Evolutionary conservation across 2,888 invertebrate species (phyloP), one percentile per base, ranked within the genome.

Genomic region (Amphipoea lucens): DNA sequence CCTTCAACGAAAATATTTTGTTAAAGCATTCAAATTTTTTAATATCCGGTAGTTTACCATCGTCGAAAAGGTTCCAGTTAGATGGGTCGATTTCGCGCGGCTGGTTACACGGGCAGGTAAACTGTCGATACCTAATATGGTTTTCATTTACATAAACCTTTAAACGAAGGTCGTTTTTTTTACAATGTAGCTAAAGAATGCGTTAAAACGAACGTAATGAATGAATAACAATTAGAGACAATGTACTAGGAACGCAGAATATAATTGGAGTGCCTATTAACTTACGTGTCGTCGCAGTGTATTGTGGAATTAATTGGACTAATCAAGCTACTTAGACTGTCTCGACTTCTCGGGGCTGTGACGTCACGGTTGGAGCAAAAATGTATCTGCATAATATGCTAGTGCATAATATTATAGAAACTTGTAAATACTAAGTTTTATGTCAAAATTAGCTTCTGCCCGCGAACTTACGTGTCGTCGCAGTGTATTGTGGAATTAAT

Each of bases 231-330:
- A 84, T 72, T 76, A 69, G 17, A 76, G 51, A 45, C 45, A 71
- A 73, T 68, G 51, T 74, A 74, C 73, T 23, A 75, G 67, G 62
- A 71, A 75, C 69, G 76, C 76, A 67, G 75, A 77, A 73, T 71
- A 68, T 81, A 87, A 79, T 82, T 78, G 74, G 77, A 78, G 78
- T 76, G 11, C 23, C 14, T 54, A 78, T 75, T 81, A 68, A 76
- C 70, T 76, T 81, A 86, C 75, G 78, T 81, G 69, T 63, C 81
- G 77, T 81, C 86, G 79, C 76, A 71, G 63, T 78, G 68, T 62
- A 73, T 81, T 82, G 69, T 74, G 42, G 72, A 76, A 78, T 79
- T 89, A 87, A 88, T 89, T 89, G 79, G 77, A 80, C 84, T 89
- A 88, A 85, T 89, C 82, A 57, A 89, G 79, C 82, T 83, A 82